phyloP scores from a whole-genome alignment of 2,113 vertebrate genomes.

The Boleophthalmus pectinirostris region DNA sequence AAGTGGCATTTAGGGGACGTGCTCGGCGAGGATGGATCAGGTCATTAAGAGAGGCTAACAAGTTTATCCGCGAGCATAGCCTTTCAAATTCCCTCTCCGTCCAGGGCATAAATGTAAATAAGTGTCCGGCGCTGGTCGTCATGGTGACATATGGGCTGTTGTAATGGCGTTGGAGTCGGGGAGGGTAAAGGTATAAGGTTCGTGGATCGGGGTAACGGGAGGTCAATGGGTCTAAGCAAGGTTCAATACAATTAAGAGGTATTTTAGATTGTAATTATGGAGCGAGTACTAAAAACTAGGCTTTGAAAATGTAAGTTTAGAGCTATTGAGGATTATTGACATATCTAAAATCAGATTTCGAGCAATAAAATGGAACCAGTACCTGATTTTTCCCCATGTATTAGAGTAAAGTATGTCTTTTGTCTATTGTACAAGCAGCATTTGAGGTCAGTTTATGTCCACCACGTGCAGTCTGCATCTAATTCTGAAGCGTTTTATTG shows the following conservation, averaged over 20 bases:
- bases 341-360: too few relatives aligned
- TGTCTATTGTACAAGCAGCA: too few relatives aligned
- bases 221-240: slow-evolving; percentile 40
- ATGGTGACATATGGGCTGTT: slow-evolving; percentile 61
- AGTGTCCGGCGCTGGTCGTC: slow-evolving; percentile 56
- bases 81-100: slow-evolving; percentile 42
- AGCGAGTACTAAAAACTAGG: slow-evolving; percentile 31
- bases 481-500: too few relatives aligned
- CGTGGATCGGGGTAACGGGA: not conserved
- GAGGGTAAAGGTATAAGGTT: slow-evolving; percentile 38
- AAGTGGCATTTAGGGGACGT: slow-evolving; percentile 36
- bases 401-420: too few relatives aligned
- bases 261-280: slow-evolving; percentile 50
- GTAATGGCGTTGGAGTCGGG: slow-evolving; percentile 55
- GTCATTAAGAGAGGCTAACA: slow-evolving; percentile 63
- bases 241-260: slow-evolving; percentile 54
- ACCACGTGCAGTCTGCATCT: too few relatives aligned
- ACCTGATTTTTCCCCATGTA: too few relatives aligned
- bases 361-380: too few relatives aligned
- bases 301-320: too few relatives aligned
- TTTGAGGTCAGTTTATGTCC: too few relatives aligned
- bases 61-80: slow-evolving; percentile 52
- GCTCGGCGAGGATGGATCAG: slow-evolving; percentile 36
- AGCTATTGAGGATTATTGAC: too few relatives aligned
- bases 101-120: slow-evolving; percentile 67